phyloP scores from a whole-genome alignment of 2,797 vertebrate species.

The Bufotes viridis region DNA sequence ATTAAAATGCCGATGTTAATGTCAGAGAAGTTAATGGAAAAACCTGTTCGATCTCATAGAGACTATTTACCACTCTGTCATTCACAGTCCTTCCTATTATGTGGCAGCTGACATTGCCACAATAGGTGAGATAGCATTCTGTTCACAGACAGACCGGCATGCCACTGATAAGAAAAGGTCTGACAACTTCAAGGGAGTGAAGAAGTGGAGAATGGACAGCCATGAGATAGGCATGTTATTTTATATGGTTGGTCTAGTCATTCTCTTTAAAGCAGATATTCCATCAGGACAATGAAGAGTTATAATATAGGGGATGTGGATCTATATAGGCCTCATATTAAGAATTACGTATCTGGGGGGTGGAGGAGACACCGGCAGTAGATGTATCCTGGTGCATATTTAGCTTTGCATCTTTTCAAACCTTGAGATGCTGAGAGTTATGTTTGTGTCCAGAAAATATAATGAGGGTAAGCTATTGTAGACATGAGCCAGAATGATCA shows the following conservation, averaged over 20 bases:
- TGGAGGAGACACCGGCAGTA: too few relatives aligned
- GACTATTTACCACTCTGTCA: neutral
- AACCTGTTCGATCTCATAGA: neutral
- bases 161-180: constrained; percentile 22
- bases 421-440: too few relatives aligned
- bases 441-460: too few relatives aligned
- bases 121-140: neutral
- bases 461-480: too few relatives aligned
- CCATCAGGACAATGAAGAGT: neutral
- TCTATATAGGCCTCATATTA: neutral
- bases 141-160: neutral
- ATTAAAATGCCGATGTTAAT: neutral
- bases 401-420: too few relatives aligned
- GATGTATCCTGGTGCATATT: too few relatives aligned
- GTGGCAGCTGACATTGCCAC: neutral
- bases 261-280: neutral
- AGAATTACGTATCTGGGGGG: neutral
- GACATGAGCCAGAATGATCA: too few relatives aligned
- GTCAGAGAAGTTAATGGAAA: neutral
- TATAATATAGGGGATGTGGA: neutral
- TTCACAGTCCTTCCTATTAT: neutral
- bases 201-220: neutral
- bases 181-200: neutral
- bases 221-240: neutral
- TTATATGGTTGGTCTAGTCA: neutral